Evolutionary conservation across 2,113 vertebrate species (phyloP).

Genomic region (Calyptomena viridis): DNA sequence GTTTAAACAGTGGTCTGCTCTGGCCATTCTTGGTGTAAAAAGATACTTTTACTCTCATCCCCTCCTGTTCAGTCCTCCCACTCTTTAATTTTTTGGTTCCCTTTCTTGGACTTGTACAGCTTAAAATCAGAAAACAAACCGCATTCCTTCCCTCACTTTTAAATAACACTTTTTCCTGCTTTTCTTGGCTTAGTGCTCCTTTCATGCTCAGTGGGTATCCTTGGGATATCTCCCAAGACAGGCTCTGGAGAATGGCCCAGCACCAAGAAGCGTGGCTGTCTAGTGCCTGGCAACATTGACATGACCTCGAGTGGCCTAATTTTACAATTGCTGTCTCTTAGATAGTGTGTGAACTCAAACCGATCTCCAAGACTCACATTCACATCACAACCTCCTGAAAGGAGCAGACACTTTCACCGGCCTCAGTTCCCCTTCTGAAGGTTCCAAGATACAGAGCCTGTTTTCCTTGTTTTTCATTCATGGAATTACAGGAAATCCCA

Average conservation of each 20-base stretch:
- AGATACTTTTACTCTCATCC: constrained; percentile 1
- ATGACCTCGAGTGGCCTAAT: not conserved
- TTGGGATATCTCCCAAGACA: not conserved
- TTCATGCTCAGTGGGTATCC: not conserved
- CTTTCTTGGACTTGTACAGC: not conserved
- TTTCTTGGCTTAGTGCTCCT: constrained; percentile 1
- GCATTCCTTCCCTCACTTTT: not conserved
- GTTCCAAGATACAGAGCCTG: not conserved
- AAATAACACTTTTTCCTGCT: constrained; percentile 7
- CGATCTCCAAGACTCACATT: not conserved
- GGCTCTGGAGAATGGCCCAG: not conserved
- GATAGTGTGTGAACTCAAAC: not conserved
- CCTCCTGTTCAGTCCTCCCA: not conserved
- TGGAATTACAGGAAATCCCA: not conserved
- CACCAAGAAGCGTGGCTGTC: not conserved
- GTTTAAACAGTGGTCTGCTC: constrained; percentile 14
- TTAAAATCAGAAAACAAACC: constrained; percentile 31
- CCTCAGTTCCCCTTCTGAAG: not conserved
- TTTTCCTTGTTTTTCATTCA: not conserved
- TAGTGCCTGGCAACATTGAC: not conserved
- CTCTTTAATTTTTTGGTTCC: constrained; percentile 1
- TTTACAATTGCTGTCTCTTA: not conserved
- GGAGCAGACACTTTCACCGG: not conserved
- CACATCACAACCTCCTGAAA: not conserved
- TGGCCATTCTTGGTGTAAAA: constrained; percentile 21